Evolutionary conservation across 1,140 invertebrate genomes (phyloP), one percentile per base, ranked within the genome.

Genomic region (Drosophila subpulchrella): DNA sequence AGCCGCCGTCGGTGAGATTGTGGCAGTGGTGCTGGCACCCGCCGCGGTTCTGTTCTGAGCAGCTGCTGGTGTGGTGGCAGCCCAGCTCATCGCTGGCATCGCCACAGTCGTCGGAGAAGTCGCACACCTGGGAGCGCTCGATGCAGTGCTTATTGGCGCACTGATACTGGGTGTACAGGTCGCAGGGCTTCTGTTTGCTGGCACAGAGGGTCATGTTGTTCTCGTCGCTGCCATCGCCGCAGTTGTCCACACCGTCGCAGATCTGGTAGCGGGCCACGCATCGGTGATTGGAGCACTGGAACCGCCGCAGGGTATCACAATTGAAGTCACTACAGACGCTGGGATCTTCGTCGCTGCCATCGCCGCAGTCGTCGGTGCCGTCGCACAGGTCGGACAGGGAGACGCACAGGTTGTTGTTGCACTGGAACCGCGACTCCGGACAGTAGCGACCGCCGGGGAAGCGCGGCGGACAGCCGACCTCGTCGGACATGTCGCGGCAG

Each of bases 121-220:
- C 97, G 90, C 98, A 99, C 0, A 98, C 94, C 91, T 96, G 96
- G 1, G 93, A 90, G 27, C 95, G 94, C 32, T 96, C 95, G 48
- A 99, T 95, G 91, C 98, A 99, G 62, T 96, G 96, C 56, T 97
- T 96, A 93, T 99, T 99, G 34, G 96, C 95, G 92, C 99, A 99
- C 76, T 97, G 96, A 88, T 96, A 98, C 92, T 98, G 96, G 1
- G 93, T 93, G 62, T 95, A 94, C 0, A 95, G 94, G 81, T 97
- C 95, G 91, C 97, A 97, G 6, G 95, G 95, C 68, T 95, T 95
- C 46, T 94, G 93, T 66, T 94, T 94, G n/a, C 94, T 93, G 3
- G 95, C 94, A 85, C 97, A 98, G 51, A 97, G 93, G 2, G 96
- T 98, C 94, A 97, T 96, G 93, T 98, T 97, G 89, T 98, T 98